Evolutionary conservation across 2,113 vertebrate species (phyloP).

Genomic region (Megaleporinus macrocephalus): DNA sequence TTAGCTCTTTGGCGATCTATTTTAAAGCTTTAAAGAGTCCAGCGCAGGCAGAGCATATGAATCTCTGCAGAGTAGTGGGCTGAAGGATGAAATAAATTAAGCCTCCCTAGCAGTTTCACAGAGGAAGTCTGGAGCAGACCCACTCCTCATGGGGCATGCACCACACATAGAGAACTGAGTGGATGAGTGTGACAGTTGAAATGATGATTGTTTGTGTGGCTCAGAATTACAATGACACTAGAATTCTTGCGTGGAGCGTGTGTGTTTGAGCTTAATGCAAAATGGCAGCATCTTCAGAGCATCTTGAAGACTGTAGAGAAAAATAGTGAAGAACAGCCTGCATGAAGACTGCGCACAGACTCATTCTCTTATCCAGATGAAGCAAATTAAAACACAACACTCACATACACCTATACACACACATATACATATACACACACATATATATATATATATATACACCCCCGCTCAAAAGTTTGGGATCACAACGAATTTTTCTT

Average conservation of each 20-base stretch:
- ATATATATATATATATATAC: too few species aligned
- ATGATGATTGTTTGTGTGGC: not conserved
- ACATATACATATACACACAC: too few species aligned
- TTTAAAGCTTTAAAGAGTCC: not conserved
- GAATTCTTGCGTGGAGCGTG: not conserved
- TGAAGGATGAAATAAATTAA: conserved; percentile 27
- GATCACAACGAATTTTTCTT: too few species aligned
- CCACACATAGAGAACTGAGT: not conserved
- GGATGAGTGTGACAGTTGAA: not conserved
- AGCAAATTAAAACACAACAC: conserved; percentile 7
- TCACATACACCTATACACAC: not conserved
- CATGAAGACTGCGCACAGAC: not conserved
- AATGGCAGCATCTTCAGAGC: not conserved
- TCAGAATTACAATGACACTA: not conserved
- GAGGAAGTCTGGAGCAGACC: not conserved
- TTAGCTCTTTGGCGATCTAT: not conserved
- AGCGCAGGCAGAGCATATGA: not conserved
- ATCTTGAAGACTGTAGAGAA: not conserved
- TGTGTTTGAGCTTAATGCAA: not conserved
- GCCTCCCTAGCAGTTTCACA: not conserved
- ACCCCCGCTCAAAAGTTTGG: too few species aligned
- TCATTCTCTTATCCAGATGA: not conserved
- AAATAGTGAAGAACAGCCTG: not conserved
- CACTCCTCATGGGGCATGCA: not conserved
- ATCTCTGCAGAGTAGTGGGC: not conserved